Percentiles rank a stretch among this genome's conserved stretches.
Conservation (phyloP, 30 jellyfish, hydroid and myxozoan species). For the Euphysa ruthae region DNA sequence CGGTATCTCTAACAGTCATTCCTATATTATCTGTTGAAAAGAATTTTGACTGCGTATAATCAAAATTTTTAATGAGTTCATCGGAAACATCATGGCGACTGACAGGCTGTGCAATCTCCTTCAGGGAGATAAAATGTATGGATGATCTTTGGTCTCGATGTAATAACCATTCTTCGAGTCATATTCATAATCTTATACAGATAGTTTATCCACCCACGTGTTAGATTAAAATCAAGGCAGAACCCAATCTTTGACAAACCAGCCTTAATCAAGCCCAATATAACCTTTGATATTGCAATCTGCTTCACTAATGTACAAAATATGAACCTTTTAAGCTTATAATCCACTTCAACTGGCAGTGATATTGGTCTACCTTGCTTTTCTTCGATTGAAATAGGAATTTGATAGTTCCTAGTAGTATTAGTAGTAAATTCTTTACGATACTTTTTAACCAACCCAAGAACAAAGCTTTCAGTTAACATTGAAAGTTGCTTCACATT, state of each 20-base stretch:
- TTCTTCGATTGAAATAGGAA: no score
- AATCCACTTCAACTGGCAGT: no score
- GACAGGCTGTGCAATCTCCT: conserved; percentile 17
- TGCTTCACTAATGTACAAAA: no score
- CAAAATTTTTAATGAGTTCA: conserved; percentile 9
- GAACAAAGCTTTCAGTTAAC: no score
- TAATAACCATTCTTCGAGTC: not conserved
- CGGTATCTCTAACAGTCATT: conserved; percentile 26
- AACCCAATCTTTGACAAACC: not conserved
- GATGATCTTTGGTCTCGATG: not conserved
- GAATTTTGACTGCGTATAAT: conserved; percentile 10
- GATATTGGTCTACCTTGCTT: no score
- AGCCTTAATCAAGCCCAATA: conserved; percentile 1
- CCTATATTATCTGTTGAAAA: not conserved
- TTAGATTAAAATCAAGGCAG: not conserved
- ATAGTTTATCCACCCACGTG: not conserved
- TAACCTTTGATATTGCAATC: no score
- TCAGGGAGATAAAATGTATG: conserved; percentile 12
- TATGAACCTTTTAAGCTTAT: no score
- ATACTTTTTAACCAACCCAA: no score
- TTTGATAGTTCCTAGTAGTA: no score
- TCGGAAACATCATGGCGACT: conserved; percentile 12
- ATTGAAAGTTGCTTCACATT: no score
- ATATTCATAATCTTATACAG: not conserved
- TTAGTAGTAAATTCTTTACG: no score